Evolutionary conservation across 53 echinoderm and acorn worm species (phyloP), one percentile per base, ranked within the genome.

Genomic region (Paracentrotus lividus): DNA sequence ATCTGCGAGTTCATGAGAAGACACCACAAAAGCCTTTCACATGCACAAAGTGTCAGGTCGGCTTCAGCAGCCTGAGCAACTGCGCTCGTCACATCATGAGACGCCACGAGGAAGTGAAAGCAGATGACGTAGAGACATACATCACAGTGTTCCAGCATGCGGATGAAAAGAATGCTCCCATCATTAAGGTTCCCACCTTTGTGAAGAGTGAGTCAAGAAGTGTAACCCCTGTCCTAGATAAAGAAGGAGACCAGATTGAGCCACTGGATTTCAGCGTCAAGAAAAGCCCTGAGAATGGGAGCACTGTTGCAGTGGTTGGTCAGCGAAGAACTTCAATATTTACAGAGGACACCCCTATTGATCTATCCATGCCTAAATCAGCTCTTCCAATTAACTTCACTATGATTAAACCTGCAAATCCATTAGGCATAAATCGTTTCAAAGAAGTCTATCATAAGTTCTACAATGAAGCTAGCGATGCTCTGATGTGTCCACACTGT

Each of bases 401-500:
- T 32, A 75, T 90, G 5, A n/a, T n/a, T n/a, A 90, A 55, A 29
- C 44, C 45, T 14, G 81, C 90, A 42, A 95, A 87, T 78, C 42
- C 88, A 33, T 60, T 94, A 15, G 96, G 97, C 27, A 95, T 91
- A 38, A 65, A 95, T 32, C 95, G 96, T 15, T 97, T 96, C 88
- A 97, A 97, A 93, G 89, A 95, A 54, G 96, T 96, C 10, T 97
- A 99, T 85, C 95, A 95, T 68, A 97, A 97, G 75, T 99, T 96
- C 66, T 99, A 99, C 95, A 97, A 96, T 60, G 90, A 94, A 32
- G 64, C 54, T 24, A 93, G 92, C 31, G 99, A 99, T 96, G 94
- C 96, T 16, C 76, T 97, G 18, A 97, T 96, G 26, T 99, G 99
- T 69, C 99, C 99, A 2, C 99, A 99, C 67, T 99, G 99, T 61